Conservation (phyloP, 2,797 vertebrate species). For the Tenualosa thibaudeaui region DNA sequence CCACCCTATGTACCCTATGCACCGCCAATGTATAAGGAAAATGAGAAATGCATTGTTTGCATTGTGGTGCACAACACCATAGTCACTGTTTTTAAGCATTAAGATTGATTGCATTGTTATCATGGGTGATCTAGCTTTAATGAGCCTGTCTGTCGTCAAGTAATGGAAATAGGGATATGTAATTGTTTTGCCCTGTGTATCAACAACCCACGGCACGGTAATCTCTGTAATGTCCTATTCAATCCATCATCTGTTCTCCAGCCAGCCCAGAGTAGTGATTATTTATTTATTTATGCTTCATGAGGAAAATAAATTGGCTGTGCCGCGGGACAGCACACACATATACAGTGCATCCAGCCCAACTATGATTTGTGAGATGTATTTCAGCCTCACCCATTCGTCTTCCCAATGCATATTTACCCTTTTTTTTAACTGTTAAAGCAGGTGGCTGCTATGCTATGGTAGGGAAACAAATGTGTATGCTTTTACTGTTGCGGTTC, state of each 20-base stretch:
- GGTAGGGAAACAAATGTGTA: neutral
- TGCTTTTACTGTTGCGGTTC: neutral
- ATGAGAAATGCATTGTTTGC: neutral
- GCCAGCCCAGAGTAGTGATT: neutral
- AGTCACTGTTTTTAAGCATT: neutral
- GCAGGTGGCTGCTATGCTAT: neutral
- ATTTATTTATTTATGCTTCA: constrained; percentile 8
- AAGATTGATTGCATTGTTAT: constrained; percentile 24
- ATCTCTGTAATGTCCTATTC: constrained; percentile 18
- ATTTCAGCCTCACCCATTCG: neutral
- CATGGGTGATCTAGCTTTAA: neutral
- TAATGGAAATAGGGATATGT: constrained; percentile 2
- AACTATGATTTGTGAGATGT: constrained; percentile 4
- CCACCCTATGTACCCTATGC: too few relatives aligned
- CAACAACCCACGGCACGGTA: constrained; percentile 14
- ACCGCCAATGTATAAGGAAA: neutral
- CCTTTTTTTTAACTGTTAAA: neutral
- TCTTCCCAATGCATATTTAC: neutral
- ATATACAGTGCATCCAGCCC: neutral
- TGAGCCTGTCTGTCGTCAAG: neutral
- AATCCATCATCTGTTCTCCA: neutral
- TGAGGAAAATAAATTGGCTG: constrained; percentile 12
- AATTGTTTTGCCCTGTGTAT: constrained; percentile 24
- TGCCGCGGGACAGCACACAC: neutral
- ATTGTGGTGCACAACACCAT: neutral